These are phyloP conservation scores for Rana temporaria DNA, from an alignment of 2,113 vertebrate species.

Conservation along the genomic window DNA sequence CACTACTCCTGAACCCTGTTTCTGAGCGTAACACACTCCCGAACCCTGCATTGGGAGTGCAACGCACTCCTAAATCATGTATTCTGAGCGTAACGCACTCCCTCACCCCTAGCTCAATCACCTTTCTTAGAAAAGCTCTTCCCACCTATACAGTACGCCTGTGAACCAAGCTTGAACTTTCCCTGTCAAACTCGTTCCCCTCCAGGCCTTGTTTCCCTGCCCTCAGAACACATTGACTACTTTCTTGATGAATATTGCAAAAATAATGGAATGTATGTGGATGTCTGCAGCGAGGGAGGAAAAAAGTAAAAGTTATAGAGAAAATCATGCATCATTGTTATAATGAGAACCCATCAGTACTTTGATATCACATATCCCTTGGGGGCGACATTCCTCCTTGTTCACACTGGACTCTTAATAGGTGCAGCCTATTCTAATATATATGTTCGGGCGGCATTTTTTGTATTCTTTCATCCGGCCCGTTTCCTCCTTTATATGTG, in stretches of 20 bases:
- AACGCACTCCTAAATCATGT: too few relatives aligned
- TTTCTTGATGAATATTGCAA: constrained; percentile 29
- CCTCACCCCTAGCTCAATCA: constrained; percentile 22
- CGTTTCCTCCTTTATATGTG: too few relatives aligned
- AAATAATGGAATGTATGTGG: constrained; percentile 12
- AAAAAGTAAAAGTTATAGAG: neutral
- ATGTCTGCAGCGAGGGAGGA: neutral
- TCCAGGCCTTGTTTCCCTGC: constrained; percentile 28
- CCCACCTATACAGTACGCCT: constrained; percentile 3
- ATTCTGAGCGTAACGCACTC: constrained; percentile 3
- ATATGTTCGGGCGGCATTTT: too few relatives aligned
- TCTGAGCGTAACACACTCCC: too few relatives aligned
- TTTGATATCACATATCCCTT: too few relatives aligned
- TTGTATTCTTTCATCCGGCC: too few relatives aligned
- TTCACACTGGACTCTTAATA: too few relatives aligned
- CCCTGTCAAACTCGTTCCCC: constrained; percentile 25
- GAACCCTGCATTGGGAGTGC: too few relatives aligned
- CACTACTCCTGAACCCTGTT: too few relatives aligned
- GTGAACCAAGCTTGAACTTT: constrained; percentile 31
- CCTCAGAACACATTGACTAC: constrained; percentile 28
- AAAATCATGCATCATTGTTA: neutral
- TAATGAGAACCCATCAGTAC: too few relatives aligned
- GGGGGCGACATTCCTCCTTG: too few relatives aligned
- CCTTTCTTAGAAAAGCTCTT: constrained; percentile 23
- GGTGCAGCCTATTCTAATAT: too few relatives aligned